Evolutionary conservation across 1,140 invertebrate genomes (phyloP).

Genomic region (Gonatopus flavifemur): DNA sequence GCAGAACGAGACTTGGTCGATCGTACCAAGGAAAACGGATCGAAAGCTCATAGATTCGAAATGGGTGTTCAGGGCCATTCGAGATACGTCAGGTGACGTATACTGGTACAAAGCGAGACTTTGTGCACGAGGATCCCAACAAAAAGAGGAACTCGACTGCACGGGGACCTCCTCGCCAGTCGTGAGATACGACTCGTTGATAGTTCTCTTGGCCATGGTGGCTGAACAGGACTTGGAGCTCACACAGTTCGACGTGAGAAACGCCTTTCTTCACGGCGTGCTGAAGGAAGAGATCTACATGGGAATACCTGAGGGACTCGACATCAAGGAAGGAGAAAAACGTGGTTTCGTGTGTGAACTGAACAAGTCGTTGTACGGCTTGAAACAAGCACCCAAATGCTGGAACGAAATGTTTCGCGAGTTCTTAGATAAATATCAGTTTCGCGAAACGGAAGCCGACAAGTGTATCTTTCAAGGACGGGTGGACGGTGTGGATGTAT

Average conservation of each 20-base stretch:
- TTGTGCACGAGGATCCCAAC: slow-evolving; percentile 1
- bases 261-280: background rate
- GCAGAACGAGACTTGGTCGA: background rate
- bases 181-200: background rate
- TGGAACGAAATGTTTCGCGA: background rate
- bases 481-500: background rate
- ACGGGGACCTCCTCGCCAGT: background rate
- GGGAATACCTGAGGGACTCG: background rate
- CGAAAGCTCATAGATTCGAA: slow-evolving; percentile 6
- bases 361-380: background rate
- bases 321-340: background rate
- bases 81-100: background rate
- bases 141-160: background rate
- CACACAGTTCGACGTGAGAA: background rate
- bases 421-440: background rate
- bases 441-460: background rate
- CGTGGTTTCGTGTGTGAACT: background rate
- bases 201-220: background rate
- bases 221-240: slow-evolving; percentile 4
- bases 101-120: slow-evolving; percentile 5
- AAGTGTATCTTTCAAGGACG: background rate
- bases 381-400: background rate
- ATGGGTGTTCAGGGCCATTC: background rate
- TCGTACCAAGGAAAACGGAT: background rate
- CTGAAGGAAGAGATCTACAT: background rate